Evolutionary conservation across 53 echinoderm and acorn worm genomes (phyloP).

Genomic region (Luidia sarsii): DNA sequence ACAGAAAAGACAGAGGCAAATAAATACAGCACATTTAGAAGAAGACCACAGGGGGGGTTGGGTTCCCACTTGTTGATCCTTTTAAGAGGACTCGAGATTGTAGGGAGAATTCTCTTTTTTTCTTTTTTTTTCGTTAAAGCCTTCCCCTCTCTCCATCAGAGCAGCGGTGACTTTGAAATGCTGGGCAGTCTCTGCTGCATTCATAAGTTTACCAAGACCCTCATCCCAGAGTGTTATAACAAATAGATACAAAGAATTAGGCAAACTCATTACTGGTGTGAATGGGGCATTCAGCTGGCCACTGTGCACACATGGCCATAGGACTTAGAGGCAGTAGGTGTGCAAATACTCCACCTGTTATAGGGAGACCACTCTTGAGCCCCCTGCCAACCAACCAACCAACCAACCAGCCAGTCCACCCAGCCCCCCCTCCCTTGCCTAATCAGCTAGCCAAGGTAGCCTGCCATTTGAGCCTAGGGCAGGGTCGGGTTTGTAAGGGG

Average conservation of each 20-base stretch:
- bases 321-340: background rate
- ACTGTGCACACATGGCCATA: conserved; percentile 12
- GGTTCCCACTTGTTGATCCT: conserved; percentile 17
- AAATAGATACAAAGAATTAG: conserved; percentile 17
- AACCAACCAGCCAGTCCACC: background rate
- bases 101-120: background rate
- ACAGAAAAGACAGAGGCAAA: conserved; percentile 1
- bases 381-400: no score
- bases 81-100: conserved; percentile 13
- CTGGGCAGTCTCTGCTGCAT: background rate
- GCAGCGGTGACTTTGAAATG: conserved; percentile 48
- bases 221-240: conserved; percentile 28
- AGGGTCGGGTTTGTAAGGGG: conserved; percentile 21
- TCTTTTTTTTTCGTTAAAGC: conserved; percentile 6
- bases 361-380: no score
- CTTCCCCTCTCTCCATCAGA: no score
- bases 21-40: conserved; percentile 5
- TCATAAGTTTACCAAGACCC: conserved; percentile 4
- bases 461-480: conserved; percentile 21
- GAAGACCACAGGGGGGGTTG: no score
- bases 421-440: background rate
- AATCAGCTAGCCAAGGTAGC: conserved; percentile 18
- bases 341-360: background rate
- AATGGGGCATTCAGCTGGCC: background rate
- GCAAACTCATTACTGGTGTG: conserved; percentile 42